Evolutionary conservation across 2,797 vertebrate genomes (phyloP), one percentile per base, ranked within the genome.

Genomic region (Apodemus agrarius): DNA sequence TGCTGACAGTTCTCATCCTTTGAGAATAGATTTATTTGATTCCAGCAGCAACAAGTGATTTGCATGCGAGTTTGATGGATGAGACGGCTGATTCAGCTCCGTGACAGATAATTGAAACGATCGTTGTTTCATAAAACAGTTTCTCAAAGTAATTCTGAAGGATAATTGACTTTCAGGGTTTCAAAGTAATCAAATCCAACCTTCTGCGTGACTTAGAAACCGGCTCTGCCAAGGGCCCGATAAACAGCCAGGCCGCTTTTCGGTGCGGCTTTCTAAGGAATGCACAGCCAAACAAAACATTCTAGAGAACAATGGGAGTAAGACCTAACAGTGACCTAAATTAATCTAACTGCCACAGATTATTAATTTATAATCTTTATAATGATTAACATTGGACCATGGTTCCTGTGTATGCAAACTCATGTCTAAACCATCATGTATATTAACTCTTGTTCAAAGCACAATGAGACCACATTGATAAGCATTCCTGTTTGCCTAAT

Each of bases 71-170:
- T 63, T 74, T 90, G 84, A 96, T 46, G 43, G 67, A 74, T 85
- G 76, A 94, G 88, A 57, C 10, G 54, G 54, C 78, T 84, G 88
- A 94, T 61, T 96, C 87, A 90, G 81, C 65, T 92, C 72, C 72
- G 10, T 19, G 82, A 92, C 26, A 82, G 74, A 74, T 82, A 94
- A 93, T 54, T 40, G 87, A 95, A 89, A 63, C 17, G 72, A 95
- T 57, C 29, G 3, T 75, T 72, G 78, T 90, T 95, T 96, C 75
- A 93, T 65, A 72, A 90, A 87, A 89, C 43, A 83, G 54, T 93
- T 90, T 94, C 72, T 90, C 93, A 78, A 93, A 95, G 81, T 74
- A 89, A 96, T 94, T 90, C 61, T 78, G 85, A 94, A 92, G 86
- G 84, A 89, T 93, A 96, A 95, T 63, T 72, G 84, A 90, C 54